Percentiles rank a stretch among this genome's conserved stretches.
Evolutionary conservation across 1,140 invertebrate genomes (phyloP).

Genomic region (Aleiodes sp.): DNA sequence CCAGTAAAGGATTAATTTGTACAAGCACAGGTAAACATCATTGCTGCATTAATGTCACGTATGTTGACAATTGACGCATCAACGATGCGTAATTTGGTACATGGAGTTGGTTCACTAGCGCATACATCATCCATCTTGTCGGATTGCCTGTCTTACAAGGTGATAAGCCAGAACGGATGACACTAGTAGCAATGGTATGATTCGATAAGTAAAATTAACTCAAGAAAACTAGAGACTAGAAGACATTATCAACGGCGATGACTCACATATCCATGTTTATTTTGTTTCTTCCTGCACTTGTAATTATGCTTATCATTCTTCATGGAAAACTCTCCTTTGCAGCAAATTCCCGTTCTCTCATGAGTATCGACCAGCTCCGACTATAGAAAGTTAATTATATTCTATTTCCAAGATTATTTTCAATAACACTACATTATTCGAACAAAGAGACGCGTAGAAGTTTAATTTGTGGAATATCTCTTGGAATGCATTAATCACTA

Average conservation of each 20-base stretch:
- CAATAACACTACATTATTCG: not conserved
- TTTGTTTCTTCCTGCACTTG: too few species aligned
- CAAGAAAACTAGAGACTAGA: too few species aligned
- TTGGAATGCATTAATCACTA: conserved; percentile 5
- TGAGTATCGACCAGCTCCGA: conserved; percentile 2
- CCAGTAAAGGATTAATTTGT: too few species aligned
- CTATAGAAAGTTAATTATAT: conserved; percentile 6
- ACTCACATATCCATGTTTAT: not conserved
- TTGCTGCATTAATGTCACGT: conserved; percentile 3
- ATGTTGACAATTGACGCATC: conserved; percentile 16
- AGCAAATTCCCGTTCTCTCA: not conserved
- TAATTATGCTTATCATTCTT: too few species aligned
- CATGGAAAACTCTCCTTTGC: too few species aligned
- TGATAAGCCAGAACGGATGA: conserved; percentile 44
- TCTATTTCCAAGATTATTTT: not conserved
- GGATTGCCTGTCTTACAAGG: conserved; percentile 52
- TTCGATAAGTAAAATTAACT: not conserved
- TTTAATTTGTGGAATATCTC: not conserved
- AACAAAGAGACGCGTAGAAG: conserved; percentile 15
- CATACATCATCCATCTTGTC: conserved; percentile 44
- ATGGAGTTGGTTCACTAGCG: conserved; percentile 28
- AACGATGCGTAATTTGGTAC: conserved; percentile 47
- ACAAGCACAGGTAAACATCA: not conserved
- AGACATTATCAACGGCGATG: not conserved
- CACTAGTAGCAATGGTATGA: conserved; percentile 31